Evolutionary conservation across 1,140 invertebrate genomes (phyloP).

Genomic region (Geopemphigus sp.): DNA sequence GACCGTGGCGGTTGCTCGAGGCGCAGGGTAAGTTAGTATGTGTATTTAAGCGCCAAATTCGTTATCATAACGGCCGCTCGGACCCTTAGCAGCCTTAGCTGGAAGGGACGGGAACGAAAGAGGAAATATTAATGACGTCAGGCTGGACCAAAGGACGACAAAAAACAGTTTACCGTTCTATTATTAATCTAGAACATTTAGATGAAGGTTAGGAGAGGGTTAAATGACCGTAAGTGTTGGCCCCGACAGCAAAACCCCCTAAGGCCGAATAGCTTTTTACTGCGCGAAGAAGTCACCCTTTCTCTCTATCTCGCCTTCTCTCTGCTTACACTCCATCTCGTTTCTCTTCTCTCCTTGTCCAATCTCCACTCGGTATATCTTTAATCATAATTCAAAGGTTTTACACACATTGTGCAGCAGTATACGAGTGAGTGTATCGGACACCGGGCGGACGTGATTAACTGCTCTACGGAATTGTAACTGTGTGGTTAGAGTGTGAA

Average conservation of each 20-base stretch:
- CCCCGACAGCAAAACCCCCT: constrained; percentile 42
- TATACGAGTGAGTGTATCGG: constrained; percentile 29
- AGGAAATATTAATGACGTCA: constrained; percentile 49
- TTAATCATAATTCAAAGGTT: constrained; percentile 49
- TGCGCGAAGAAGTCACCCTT: constrained; percentile 45
- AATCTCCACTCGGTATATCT: constrained; percentile 43
- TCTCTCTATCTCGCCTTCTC: constrained; percentile 11
- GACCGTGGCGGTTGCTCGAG: too few species aligned
- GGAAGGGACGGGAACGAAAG: neutral
- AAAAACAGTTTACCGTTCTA: constrained; percentile 49
- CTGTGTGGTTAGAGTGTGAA: constrained; percentile 48
- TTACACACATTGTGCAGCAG: constrained; percentile 25
- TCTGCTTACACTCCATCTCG: neutral
- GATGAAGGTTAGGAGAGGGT: constrained; percentile 48
- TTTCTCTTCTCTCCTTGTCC: neutral
- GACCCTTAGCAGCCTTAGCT: constrained; percentile 12
- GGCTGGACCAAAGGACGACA: constrained; percentile 39
- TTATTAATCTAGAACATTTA: constrained; percentile 47
- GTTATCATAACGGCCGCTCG: constrained; percentile 37
- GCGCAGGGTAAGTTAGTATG: neutral
- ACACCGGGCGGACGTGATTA: constrained; percentile 41
- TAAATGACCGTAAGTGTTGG: constrained; percentile 49
- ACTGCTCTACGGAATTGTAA: constrained; percentile 39
- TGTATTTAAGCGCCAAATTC: constrained; percentile 43
- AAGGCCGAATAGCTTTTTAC: constrained; percentile 48